These are phyloP conservation scores for Clarias pachynema DNA, from an alignment of 2,797 vertebrate species.

Conservation along the genomic window DNA sequence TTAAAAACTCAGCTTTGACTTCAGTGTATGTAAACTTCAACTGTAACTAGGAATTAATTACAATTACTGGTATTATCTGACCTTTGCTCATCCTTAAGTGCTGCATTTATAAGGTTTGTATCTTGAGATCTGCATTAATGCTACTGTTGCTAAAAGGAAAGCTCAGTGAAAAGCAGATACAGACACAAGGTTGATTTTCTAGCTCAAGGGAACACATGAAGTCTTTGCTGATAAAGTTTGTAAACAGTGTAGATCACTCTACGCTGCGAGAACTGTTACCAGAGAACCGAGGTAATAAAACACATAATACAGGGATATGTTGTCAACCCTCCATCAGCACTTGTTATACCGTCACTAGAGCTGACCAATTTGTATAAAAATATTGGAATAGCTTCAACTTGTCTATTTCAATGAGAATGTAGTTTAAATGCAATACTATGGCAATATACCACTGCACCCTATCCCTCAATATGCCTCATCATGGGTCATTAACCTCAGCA, in stretches of 20 bases:
- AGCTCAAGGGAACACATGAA: background rate
- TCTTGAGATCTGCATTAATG: background rate
- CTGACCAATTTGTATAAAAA: background rate
- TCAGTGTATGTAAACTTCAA: too few species aligned
- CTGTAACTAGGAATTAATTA: too few species aligned
- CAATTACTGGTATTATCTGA: background rate
- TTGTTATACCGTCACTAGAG: background rate
- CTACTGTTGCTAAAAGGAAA: background rate
- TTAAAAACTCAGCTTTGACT: too few species aligned
- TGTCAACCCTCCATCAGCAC: background rate
- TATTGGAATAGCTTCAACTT: background rate
- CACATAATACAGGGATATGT: background rate
- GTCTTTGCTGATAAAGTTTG: background rate
- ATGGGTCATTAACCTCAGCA: background rate
- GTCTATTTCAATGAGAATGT: background rate
- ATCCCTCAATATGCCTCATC: background rate
- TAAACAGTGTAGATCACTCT: background rate
- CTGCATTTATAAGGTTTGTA: background rate
- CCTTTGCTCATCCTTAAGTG: background rate
- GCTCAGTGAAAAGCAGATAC: background rate
- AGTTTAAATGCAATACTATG: background rate
- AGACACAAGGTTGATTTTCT: background rate
- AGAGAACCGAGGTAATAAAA: background rate
- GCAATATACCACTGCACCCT: background rate
- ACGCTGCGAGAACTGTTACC: background rate